Conservation (phyloP, 2,888 invertebrate genomes). For the Drosophila meridiana region DNA sequence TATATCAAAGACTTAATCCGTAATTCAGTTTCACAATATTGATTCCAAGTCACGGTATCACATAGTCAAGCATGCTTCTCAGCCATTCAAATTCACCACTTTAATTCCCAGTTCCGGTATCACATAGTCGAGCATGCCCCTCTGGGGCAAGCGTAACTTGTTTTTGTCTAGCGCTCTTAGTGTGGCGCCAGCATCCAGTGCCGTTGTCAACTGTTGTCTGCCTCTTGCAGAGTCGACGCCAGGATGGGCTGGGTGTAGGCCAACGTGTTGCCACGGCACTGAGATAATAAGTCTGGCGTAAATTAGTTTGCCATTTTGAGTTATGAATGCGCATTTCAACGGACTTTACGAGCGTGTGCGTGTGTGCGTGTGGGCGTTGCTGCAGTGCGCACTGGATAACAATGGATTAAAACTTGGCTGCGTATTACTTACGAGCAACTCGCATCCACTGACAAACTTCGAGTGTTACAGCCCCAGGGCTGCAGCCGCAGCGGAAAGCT, state of each 20-base stretch:
- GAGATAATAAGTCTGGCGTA: constrained; percentile 79
- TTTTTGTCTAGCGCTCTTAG: constrained; percentile 51
- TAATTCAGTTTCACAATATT: background rate
- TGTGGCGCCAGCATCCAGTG: constrained; percentile 44
- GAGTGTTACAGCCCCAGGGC: constrained; percentile 15
- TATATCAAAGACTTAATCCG: background rate
- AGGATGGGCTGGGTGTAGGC: constrained; percentile 19
- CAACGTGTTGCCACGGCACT: constrained; percentile 66
- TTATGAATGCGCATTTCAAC: constrained; percentile 79
- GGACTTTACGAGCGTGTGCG: constrained; percentile 20
- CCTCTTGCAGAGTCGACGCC: constrained; percentile 12
- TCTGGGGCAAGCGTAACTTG: constrained; percentile 11
- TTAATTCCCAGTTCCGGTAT: background rate
- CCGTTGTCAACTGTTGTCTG: constrained; percentile 50
- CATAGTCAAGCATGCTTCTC: no score
- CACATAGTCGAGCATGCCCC: background rate
- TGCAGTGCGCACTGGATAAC: constrained; percentile 56
- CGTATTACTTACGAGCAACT: constrained; percentile 51
- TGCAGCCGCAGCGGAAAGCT: background rate
- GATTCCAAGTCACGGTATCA: background rate
- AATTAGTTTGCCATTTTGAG: constrained; percentile 81
- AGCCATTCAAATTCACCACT: background rate
- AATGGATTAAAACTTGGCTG: constrained; percentile 63
- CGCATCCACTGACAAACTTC: constrained; percentile 30
- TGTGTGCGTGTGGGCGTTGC: constrained; percentile 6